Evolutionary conservation across 1,140 invertebrate genomes (phyloP).

Genomic region (Leptestheria dahalacensis): DNA sequence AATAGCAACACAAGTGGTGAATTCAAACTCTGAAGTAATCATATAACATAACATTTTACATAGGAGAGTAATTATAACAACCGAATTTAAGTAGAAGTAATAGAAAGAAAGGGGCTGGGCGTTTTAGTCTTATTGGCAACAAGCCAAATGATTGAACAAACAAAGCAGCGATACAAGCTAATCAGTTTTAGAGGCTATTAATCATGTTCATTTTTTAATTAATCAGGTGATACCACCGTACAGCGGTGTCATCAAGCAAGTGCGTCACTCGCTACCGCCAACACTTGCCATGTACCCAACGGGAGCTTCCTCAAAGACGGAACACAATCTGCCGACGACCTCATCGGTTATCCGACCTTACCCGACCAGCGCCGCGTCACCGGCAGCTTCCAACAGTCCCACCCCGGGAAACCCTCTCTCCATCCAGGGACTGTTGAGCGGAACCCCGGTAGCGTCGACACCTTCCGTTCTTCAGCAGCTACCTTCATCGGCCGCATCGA

Average conservation of each 20-base stretch:
- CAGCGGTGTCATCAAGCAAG: constrained; percentile 9
- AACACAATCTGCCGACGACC: neutral
- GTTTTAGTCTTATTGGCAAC: too few relatives aligned
- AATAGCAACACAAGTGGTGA: too few relatives aligned
- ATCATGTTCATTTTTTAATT: too few relatives aligned
- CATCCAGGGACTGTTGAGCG: constrained; percentile 4
- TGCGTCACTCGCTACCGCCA: constrained; percentile 4
- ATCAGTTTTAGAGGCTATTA: too few relatives aligned
- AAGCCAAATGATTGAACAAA: too few relatives aligned
- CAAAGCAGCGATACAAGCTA: too few relatives aligned
- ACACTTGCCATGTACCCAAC: neutral
- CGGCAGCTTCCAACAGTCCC: neutral
- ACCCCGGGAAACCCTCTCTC: constrained; percentile 5
- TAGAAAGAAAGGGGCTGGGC: too few relatives aligned
- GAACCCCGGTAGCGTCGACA: neutral
- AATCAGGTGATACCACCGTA: too few relatives aligned
- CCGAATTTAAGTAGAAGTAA: too few relatives aligned
- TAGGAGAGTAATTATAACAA: too few relatives aligned
- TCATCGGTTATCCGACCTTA: constrained; percentile 5
- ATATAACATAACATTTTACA: too few relatives aligned
- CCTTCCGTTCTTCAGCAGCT: neutral
- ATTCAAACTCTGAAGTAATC: too few relatives aligned
- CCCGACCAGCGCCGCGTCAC: neutral
- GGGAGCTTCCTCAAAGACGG: neutral
- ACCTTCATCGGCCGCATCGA: neutral